These are phyloP conservation scores for Listronotus bonariensis DNA, from an alignment of 1,140 invertebrate genomes.

Conservation along the genomic window DNA sequence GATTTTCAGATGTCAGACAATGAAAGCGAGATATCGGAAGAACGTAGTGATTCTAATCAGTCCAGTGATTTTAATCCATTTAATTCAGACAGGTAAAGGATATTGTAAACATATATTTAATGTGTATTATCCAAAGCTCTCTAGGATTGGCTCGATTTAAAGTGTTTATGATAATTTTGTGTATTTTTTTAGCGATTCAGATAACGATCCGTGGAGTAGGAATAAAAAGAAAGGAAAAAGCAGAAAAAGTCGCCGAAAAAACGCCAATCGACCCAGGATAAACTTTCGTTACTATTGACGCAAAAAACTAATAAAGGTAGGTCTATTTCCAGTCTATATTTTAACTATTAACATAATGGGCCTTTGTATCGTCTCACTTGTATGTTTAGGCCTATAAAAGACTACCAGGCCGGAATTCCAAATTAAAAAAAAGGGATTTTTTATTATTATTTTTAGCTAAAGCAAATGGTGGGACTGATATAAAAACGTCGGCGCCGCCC, in stretches of 20 bases:
- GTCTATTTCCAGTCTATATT: background rate
- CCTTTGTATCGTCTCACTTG: background rate
- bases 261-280: slow-evolving; percentile 73
- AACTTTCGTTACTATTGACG: slow-evolving; percentile 70
- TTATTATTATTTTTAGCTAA: slow-evolving; percentile 33
- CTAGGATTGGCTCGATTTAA: no score
- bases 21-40: slow-evolving; percentile 65
- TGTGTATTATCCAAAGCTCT: no score
- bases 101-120: background rate
- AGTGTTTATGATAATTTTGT: no score
- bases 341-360: background rate
- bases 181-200: slow-evolving; percentile 66
- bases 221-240: slow-evolving; percentile 74
- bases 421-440: no score
- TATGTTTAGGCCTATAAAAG: background rate
- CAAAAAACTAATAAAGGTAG: slow-evolving; percentile 58
- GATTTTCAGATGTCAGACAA: slow-evolving; percentile 65
- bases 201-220: slow-evolving; percentile 84
- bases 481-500: slow-evolving; percentile 64
- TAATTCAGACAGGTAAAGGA: slow-evolving; percentile 64
- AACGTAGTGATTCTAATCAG: slow-evolving; percentile 69
- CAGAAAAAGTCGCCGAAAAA: slow-evolving; percentile 72
- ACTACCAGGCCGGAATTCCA: background rate
- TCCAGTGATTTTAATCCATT: slow-evolving; percentile 90
- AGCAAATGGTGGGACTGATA: slow-evolving; percentile 46